Percentiles rank a stretch among this genome's conserved stretches.
Evolutionary conservation across 1,140 invertebrate species (phyloP).

Genomic region (Oreohelix idahoensis): DNA sequence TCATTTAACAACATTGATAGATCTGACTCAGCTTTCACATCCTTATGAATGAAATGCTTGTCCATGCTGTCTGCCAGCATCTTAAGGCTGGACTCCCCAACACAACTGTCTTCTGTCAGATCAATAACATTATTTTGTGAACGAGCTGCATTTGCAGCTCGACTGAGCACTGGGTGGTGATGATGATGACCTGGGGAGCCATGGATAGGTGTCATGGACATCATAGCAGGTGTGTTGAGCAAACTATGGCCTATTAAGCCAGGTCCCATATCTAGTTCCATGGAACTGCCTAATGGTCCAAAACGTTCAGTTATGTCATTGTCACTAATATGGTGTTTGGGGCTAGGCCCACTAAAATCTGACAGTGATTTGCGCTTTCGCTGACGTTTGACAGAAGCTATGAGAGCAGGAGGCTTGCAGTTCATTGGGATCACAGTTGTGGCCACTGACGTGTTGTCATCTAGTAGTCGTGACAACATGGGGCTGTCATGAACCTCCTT

Average conservation of each 20-base stretch:
- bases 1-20: constrained; percentile 41
- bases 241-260: constrained; percentile 22
- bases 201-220: constrained; percentile 26
- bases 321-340: constrained; percentile 68
- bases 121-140: constrained; percentile 55
- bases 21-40: constrained; percentile 47
- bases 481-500: constrained; percentile 61
- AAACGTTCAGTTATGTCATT: constrained; percentile 49
- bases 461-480: constrained; percentile 73
- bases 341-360: constrained; percentile 64
- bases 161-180: constrained; percentile 34
- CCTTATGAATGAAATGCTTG: constrained; percentile 53
- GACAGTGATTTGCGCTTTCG: constrained; percentile 51
- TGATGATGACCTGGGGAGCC: constrained; percentile 19
- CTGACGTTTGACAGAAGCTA: constrained; percentile 54
- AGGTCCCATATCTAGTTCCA: constrained; percentile 21
- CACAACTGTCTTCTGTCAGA: constrained; percentile 54
- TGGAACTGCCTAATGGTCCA: constrained; percentile 35
- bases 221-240: not conserved
- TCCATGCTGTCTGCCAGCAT: constrained; percentile 66
- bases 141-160: constrained; percentile 4
- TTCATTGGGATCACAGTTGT: constrained; percentile 47
- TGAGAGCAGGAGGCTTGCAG: constrained; percentile 43
- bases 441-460: constrained; percentile 68
- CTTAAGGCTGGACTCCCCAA: constrained; percentile 56